Base-by-base conservation (phyloP, 2,888 invertebrate species). In the Sicus ferrugineus region DNA sequence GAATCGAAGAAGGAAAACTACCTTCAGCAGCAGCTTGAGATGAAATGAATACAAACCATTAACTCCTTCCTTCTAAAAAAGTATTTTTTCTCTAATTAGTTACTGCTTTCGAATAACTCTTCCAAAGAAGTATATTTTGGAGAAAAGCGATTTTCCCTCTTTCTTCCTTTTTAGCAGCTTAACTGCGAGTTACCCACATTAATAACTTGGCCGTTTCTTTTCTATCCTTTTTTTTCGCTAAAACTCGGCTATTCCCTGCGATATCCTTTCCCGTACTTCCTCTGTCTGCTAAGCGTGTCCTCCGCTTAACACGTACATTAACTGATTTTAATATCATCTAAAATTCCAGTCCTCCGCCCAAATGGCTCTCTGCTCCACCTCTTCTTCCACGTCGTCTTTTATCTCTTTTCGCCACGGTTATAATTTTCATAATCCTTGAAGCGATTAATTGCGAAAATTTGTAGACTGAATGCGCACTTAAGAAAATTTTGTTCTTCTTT, bases 361-460 rank as follows among this genome's bases (percentile, higher is more conserved):
- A 26, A 31, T 26, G 28, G 7, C n/a, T 19, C 59, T 19, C 9
- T 19, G 1, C 31, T 19, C 6, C 4, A n/a, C 48, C 21, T 52
- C 50, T n/a, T 50, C 21, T 64, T 16, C 28, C 16, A 21, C 23
- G 21, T 31, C 16, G 26, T 21, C 26, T 19, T 61, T 30, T 9
- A 50, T 34, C 46, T 42, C 23, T 31, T 5, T 21, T n/a, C 61
- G 28, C 30, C 1, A 16, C 26, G 31, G n/a, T 70, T 56, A 63
- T 70, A 70, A 72, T 72, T 72, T 70, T 68, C 70, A 70, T 72
- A 72, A 72, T 68, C 70, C 68, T 50, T 54, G 63, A 70, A 70
- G 68, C 63, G 66, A 54, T 65, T 62, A 65, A 50, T 48, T 52
- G 56, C 19, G 23, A 64, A 72, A 66, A 72, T 68, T 72, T 70